Conservation (phyloP, 2,797 vertebrate species). For the Poeciliopsis presidionis region DNA sequence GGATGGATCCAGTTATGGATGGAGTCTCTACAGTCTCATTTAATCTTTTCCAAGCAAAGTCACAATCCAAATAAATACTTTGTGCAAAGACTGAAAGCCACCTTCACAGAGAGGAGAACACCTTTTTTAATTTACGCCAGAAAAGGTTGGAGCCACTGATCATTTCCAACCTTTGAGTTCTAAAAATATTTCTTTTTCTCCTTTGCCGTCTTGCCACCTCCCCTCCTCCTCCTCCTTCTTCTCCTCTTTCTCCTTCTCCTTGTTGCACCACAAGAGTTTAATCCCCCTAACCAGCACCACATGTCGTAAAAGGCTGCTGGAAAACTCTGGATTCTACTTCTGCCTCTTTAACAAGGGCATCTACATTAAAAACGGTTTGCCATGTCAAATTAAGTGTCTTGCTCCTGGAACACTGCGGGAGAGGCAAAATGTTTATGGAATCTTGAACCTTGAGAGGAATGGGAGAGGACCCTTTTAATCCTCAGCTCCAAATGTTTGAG, state of each 20-base stretch:
- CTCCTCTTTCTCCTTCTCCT: conserved; percentile 26
- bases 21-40: conserved; percentile 47
- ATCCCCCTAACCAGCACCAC: conserved; percentile 80
- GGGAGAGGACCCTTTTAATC: conserved; percentile 21
- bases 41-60: conserved; percentile 43
- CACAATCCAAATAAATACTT: conserved; percentile 61
- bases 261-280: conserved; percentile 70
- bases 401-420: conserved; percentile 28
- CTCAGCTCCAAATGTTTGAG: conserved; percentile 24
- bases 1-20: conserved; percentile 33
- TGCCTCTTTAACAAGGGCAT: conserved; percentile 77
- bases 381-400: conserved; percentile 64
- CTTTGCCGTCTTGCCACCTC: conserved; percentile 36
- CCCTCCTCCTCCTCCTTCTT: conserved; percentile 24
- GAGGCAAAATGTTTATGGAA: conserved; percentile 26
- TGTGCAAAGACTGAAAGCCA: conserved; percentile 62
- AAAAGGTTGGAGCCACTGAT: conserved; percentile 73
- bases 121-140: conserved; percentile 69
- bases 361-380: conserved; percentile 62
- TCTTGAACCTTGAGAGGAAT: conserved; percentile 27
- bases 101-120: conserved; percentile 59
- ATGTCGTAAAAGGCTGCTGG: conserved; percentile 77
- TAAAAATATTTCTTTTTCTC: conserved; percentile 71
- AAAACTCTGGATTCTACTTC: conserved; percentile 77
- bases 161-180: conserved; percentile 68